Conservation (phyloP, 1,140 invertebrate species). For the Asobara japonica region DNA sequence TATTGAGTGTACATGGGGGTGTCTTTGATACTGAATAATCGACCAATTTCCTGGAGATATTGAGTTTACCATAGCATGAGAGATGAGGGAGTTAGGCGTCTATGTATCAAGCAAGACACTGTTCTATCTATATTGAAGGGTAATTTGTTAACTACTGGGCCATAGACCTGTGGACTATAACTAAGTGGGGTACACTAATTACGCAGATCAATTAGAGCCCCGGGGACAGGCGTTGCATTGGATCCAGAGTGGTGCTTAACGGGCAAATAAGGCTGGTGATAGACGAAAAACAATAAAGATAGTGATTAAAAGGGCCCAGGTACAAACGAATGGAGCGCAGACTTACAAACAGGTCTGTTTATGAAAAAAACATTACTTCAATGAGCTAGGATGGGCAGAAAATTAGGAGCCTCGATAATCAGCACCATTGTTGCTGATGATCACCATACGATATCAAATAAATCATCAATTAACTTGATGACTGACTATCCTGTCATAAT, state of each 20-base stretch:
- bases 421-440: background rate
- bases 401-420: background rate
- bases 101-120: background rate
- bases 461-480: background rate
- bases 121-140: background rate
- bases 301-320: background rate
- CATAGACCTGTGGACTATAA: background rate
- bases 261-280: background rate
- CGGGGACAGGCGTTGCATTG: background rate
- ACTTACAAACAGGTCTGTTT: background rate
- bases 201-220: background rate
- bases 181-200: slow-evolving; percentile 6
- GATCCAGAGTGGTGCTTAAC: background rate
- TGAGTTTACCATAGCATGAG: background rate
- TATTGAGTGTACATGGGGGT: background rate
- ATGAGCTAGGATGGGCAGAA: background rate
- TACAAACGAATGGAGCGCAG: background rate
- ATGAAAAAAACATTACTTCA: background rate
- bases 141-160: slow-evolving; percentile 1
- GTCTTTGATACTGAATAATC: slow-evolving; percentile 13
- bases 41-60: background rate
- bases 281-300: background rate
- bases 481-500: background rate
- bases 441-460: background rate
- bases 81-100: background rate